phyloP scores from a whole-genome alignment of 2,888 invertebrate species.

The Aphodius granarius region DNA sequence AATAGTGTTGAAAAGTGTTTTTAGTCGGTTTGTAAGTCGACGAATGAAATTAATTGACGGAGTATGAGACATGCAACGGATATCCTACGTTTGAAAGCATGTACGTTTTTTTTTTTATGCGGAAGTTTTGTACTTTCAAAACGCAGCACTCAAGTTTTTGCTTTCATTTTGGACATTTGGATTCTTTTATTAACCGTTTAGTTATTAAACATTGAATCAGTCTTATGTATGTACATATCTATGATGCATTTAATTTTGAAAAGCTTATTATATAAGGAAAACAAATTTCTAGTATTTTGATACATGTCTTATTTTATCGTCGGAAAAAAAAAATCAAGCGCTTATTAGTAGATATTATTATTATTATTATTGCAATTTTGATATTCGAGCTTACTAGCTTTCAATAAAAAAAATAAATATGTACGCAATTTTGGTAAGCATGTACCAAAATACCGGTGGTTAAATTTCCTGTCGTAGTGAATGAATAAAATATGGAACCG shows the following conservation, averaged over 20 bases:
- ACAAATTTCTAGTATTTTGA: slow-evolving; percentile 10
- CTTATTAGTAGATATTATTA: not conserved
- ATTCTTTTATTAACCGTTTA: slow-evolving; percentile 12
- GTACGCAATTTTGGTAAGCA: slow-evolving; percentile 2
- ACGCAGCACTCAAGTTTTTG: slow-evolving; percentile 1
- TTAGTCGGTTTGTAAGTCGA: not conserved
- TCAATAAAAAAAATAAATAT: no score
- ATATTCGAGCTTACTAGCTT: not conserved
- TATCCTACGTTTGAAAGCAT: not conserved
- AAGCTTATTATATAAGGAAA: not conserved
- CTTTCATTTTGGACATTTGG: slow-evolving; percentile 35
- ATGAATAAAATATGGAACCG: slow-evolving; percentile 36
- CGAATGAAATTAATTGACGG: slow-evolving; percentile 7
- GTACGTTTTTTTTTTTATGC: not conserved
- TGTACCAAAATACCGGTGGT: slow-evolving; percentile 34
- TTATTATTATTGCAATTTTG: slow-evolving; percentile 8
- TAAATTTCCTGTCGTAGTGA: no score
- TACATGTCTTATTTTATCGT: not conserved
- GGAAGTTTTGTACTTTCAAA: slow-evolving; percentile 12
- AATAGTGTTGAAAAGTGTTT: not conserved
- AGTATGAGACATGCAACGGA: slow-evolving; percentile 5
- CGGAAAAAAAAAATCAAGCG: not conserved
- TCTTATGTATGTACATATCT: slow-evolving; percentile 41
- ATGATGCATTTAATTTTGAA: slow-evolving; percentile 27
- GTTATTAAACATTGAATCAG: slow-evolving; percentile 35